phyloP scores from a whole-genome alignment of 2,888 invertebrate genomes.

The Globia sparganii region DNA sequence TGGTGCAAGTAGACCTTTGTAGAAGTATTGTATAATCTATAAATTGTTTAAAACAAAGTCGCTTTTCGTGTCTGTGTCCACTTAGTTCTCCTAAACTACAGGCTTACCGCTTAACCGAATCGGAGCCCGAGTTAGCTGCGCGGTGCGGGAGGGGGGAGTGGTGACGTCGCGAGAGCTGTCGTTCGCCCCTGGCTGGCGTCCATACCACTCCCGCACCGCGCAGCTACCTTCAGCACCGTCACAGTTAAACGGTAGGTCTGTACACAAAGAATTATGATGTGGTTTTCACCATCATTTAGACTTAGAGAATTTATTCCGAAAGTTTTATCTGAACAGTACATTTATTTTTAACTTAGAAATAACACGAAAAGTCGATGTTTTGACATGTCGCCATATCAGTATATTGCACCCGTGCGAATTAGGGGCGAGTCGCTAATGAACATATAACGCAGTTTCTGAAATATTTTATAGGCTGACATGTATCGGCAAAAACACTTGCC shows the following conservation, averaged over 20 bases:
- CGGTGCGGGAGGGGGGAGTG: neutral
- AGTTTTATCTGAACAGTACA: neutral
- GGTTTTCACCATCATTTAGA: constrained; percentile 2
- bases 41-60: neutral
- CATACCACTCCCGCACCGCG: neutral
- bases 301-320: neutral
- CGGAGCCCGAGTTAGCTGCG: neutral
- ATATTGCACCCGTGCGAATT: neutral
- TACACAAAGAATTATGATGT: neutral
- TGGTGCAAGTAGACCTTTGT: neutral
- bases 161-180: no score
- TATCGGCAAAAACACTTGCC: neutral
- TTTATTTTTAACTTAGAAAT: neutral
- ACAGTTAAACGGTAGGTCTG: neutral
- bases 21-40: neutral
- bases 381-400: neutral
- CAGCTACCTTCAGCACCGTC: neutral
- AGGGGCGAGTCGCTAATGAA: neutral
- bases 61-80: neutral
- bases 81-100: neutral
- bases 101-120: neutral
- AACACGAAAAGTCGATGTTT: constrained; percentile 5
- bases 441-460: constrained; percentile 1
- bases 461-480: neutral
- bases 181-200: neutral